phyloP scores from a whole-genome alignment of 1,140 invertebrate species.

The Chymomyza costata region DNA sequence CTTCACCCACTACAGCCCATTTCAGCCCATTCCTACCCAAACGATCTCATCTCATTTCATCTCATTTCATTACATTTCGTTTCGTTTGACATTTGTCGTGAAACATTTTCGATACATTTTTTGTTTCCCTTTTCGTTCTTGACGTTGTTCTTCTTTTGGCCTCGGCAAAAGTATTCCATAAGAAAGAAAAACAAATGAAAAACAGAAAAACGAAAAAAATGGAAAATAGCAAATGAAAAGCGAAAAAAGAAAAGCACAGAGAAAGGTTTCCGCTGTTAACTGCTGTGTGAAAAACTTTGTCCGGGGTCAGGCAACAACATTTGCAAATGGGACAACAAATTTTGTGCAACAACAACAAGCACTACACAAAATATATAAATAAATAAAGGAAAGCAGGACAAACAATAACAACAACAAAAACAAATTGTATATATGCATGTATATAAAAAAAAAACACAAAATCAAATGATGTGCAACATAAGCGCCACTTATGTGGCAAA shows the following conservation, averaged over 20 bases:
- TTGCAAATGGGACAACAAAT: conserved; percentile 48
- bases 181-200: no score
- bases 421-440: no score
- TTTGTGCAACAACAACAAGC: conserved; percentile 36
- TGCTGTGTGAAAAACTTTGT: conserved; percentile 22
- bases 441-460: conserved; percentile 2
- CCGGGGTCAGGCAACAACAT: conserved; percentile 28
- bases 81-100: conserved; percentile 38
- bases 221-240: no score
- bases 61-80: conserved; percentile 27
- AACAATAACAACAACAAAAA: not conserved
- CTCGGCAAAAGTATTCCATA: no score
- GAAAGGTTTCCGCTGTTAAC: conserved; percentile 44
- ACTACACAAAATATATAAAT: conserved; percentile 6
- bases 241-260: no score
- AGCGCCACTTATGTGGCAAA: conserved; percentile 24
- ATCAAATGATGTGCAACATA: conserved; percentile 40
- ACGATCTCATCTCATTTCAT: conserved; percentile 15
- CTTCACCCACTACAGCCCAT: no score
- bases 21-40: not conserved
- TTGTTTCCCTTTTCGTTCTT: no score
- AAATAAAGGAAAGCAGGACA: not conserved
- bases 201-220: no score
- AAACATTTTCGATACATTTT: no score
- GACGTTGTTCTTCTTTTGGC: no score